Evolutionary conservation across 2,113 vertebrate genomes (phyloP), one percentile per base, ranked within the genome.

Genomic region (Sclerurus mexicanus): DNA sequence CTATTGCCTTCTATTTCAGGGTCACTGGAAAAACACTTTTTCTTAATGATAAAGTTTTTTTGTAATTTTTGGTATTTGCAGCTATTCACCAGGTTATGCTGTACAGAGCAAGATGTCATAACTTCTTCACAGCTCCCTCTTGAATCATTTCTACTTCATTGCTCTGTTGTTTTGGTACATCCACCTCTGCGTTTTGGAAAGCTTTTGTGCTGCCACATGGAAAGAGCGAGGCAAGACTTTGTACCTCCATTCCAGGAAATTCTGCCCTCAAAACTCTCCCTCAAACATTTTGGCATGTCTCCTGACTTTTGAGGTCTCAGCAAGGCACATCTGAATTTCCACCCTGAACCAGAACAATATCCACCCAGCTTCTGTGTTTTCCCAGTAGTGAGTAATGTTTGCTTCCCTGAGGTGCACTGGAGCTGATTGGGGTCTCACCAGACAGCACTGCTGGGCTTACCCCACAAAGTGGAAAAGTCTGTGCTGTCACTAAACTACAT

Each of bases 401-500:
- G 9, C 27, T 59, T 71, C 58, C 39, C 27, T 55, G 18, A 40
- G 21, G 44, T 15, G 6, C 39, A 31, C 22, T 73, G 46, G 12
- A 83, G 31, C 31, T 3, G 8, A 15, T 30, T 37, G 53, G 9
- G 5, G 10, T 84, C 59, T 75, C 42, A 74, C 25, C 55, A 62
- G 58, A 62, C 10, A 52, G n/a, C 40, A 33, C 28, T 31, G 33
- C 7, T 66, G 33, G 71, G 22, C 50, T 75, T 67, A 24, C 22
- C 27, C 63, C 33, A 31, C 0, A 0, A 19, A 35, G 2, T 74
- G 11, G 14, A 72, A 49, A 60, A 44, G 24, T 9, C 21, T 55
- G 9, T 33, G 22, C 64, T 67, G 59, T 67, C 74, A 52, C 49
- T 42, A 33, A 68, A 30, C 12, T 75, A 40, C 39, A 62, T 55